phyloP scores from a whole-genome alignment of 2,113 vertebrate species.

The Coregonus clupeaformis region DNA sequence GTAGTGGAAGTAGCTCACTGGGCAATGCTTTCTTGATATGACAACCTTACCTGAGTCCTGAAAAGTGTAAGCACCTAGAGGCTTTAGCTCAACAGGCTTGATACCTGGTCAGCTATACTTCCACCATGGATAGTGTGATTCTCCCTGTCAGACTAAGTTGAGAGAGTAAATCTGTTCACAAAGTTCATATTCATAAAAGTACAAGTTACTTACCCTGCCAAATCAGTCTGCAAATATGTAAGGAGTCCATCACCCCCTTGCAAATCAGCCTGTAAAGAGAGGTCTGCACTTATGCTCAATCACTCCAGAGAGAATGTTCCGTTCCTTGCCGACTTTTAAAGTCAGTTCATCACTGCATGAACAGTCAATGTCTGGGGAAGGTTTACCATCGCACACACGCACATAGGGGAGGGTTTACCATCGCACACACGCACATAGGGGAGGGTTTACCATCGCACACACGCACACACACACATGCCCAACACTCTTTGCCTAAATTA shows the following conservation, averaged over 20 bases:
- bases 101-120: not conserved
- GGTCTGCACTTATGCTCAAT: not conserved
- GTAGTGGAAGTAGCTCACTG: not conserved
- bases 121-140: not conserved
- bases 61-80: not conserved
- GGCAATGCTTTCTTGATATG: not conserved
- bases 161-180: not conserved
- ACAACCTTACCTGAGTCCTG: not conserved
- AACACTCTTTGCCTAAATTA: conserved; percentile 50
- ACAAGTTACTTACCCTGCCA: not conserved
- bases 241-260: not conserved
- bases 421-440: not conserved
- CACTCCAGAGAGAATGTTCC: not conserved
- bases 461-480: not conserved
- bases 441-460: not conserved
- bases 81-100: not conserved
- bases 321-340: not conserved
- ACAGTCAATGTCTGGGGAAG: not conserved
- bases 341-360: not conserved
- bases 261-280: not conserved
- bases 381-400: not conserved
- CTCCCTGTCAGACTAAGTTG: not conserved
- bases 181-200: not conserved
- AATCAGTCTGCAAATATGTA: not conserved
- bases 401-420: not conserved